Evolutionary conservation across 2,888 invertebrate species (phyloP), one percentile per base, ranked within the genome.

Genomic region (Pristionchus fissidentatus): DNA sequence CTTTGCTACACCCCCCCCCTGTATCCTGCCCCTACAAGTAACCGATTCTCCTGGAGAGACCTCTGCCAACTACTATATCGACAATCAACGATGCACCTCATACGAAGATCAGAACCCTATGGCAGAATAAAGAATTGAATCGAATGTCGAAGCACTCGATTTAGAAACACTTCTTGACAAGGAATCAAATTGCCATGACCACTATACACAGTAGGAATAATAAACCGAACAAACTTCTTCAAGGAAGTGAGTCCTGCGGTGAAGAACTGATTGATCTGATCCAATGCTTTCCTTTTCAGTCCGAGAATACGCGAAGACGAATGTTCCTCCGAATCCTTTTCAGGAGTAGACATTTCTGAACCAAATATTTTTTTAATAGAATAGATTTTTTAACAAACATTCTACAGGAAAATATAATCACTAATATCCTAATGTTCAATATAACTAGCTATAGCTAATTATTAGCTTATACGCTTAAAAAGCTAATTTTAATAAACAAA

Each of bases 211-310:
- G n/a, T n/a, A n/a, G n/a, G n/a, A n/a, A n/a, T n/a, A n/a, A n/a
- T n/a, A n/a, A n/a, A 49, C 15, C 49, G 15, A 49, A 22, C 1
- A 49, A 49, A 62, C 73, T n/a, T 73, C 73, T 73, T 73, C 4
- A 19, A n/a, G 13, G 66, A 66, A 35, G 66, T 29, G 15, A 73
- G 41, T 8, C 73, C 43, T 8, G 73, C n/a, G n/a, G 15, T 26
- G n/a, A 73, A 43, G 15, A 73, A n/a, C 26, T 26, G 8, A 73
- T 41, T n/a, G 41, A 73, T 73, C 43, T 73, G 73, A n/a, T 73
- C 73, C 73, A 73, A 73, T 3, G 73, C 73, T 43, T 73, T 73
- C 26, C 73, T 73, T 43, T 73, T 73, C 73, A 73, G 19, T 43
- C 73, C 43, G 26, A 43, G 43, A 43, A 73, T 73, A 15, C 62